Evolutionary conservation across 2,113 vertebrate genomes (phyloP), one percentile per base, ranked within the genome.

Genomic region (Alaudala cheleensis): DNA sequence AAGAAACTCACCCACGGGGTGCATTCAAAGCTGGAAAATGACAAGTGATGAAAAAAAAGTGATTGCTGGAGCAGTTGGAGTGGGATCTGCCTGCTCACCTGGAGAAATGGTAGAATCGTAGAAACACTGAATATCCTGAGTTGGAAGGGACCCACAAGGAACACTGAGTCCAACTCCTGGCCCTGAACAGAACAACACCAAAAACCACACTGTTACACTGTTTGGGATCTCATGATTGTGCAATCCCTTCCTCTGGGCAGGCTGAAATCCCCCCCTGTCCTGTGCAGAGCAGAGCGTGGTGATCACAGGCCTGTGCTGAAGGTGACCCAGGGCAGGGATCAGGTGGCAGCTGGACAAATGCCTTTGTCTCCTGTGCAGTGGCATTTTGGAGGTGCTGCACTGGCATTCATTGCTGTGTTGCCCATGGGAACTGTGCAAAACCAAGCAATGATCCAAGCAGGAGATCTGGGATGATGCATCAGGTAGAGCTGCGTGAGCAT

Each of bases 241-340:
- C 23, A 49, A 28, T 44, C 0, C 2, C 39, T 40, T 50, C 31
- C 50, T 37, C 29, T 3, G 3, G 40, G 24, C 45, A 33, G 84
- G 34, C 56, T 73, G 47, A 42, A 51, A 47, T 44, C 20, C 26
- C 19, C 24, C 17, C 39, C 45, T 50, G 40, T 34, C 22, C 20
- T 29, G 34, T 3, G 0, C 1, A 4, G 67, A 23, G 54, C 64
- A 45, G 56, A 54, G 54, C 0, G 1, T 29, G 58, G 23, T 50
- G 53, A 21, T 4, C 10, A 31, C 0, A 0, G 60, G 13, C 21
- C 5, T 0, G 4, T 33, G 71, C 60, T 60, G 67, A 37, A 34
- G 47, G 57, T 3, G 9, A 69, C 40, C 45, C 2, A 1, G 76
- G 70, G 69, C 72, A 85, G 39, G 51, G 40, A 54, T 40, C 81